Evolutionary conservation across 2,113 vertebrate species (phyloP).

Genomic region (Mastomys coucha): DNA sequence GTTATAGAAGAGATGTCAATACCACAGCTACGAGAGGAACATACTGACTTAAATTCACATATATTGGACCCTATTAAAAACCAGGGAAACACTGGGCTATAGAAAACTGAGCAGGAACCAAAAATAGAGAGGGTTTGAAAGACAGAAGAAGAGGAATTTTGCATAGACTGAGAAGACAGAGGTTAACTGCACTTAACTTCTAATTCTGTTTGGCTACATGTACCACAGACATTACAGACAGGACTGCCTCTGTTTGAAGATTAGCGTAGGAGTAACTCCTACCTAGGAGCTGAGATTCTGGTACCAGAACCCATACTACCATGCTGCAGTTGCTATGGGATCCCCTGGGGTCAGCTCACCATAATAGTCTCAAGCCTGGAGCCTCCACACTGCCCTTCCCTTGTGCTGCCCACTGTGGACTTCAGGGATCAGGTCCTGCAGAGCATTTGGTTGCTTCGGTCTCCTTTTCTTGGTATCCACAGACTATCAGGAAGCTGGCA

Average conservation of each 20-base stretch:
- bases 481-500: not conserved
- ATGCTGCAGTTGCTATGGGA: not conserved
- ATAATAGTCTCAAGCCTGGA: not conserved
- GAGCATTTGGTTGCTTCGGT: rapidly evolving
- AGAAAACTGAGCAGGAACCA: not conserved
- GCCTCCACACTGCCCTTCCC: rapidly evolving
- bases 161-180: not conserved
- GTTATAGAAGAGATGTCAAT: not conserved
- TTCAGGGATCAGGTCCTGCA: not conserved
- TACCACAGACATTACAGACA: not conserved
- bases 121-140: not conserved
- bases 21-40: not conserved
- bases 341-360: not conserved
- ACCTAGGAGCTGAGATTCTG: not conserved
- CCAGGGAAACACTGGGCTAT: not conserved
- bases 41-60: not conserved
- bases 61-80: not conserved
- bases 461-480: not conserved
- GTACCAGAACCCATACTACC: rapidly evolving
- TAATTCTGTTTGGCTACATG: not conserved
- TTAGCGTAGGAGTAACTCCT: not conserved
- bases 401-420: not conserved
- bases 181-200: not conserved
- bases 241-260: not conserved
- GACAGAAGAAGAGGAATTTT: not conserved